These are phyloP conservation scores for Entomobrya proxima DNA, from an alignment of 2,888 invertebrate genomes.

Conservation along the genomic window DNA sequence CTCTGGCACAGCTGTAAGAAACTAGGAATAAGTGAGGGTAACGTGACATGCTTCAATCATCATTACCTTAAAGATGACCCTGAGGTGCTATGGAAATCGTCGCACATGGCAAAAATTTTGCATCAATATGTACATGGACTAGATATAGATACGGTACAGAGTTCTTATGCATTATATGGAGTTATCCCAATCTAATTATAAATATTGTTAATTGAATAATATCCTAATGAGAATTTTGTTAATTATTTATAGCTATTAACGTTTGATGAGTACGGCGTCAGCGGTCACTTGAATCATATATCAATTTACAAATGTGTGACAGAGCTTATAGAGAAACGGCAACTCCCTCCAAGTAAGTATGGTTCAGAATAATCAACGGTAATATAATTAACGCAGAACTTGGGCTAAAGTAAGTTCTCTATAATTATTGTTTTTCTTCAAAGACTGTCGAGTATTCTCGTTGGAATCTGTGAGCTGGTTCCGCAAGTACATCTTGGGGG, in stretches of 20 bases:
- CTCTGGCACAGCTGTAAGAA: slow-evolving; percentile 87
- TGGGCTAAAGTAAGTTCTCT: neutral
- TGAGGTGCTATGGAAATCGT: slow-evolving; percentile 85
- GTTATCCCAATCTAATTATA: too few species aligned
- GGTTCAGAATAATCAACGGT: too few species aligned
- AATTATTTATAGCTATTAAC: slow-evolving; percentile 82
- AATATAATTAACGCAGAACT: neutral
- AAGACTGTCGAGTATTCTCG: slow-evolving; percentile 89
- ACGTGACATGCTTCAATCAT: slow-evolving; percentile 83
- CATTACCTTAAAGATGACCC: slow-evolving; percentile 85
- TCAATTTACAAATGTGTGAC: slow-evolving; percentile 89
- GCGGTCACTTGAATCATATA: slow-evolving; percentile 93
- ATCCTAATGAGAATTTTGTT: too few species aligned
- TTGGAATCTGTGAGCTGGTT: slow-evolving; percentile 90
- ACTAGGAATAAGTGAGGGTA: slow-evolving; percentile 87
- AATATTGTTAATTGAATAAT: too few species aligned
- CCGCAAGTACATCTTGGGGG: slow-evolving; percentile 87
- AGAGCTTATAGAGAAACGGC: slow-evolving; percentile 81
- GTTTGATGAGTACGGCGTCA: slow-evolving; percentile 95
- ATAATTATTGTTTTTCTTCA: too few species aligned
- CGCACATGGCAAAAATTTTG: slow-evolving; percentile 82
- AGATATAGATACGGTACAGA: slow-evolving; percentile 84
- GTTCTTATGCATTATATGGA: too few species aligned
- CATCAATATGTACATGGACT: slow-evolving; percentile 84
- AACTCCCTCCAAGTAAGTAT: slow-evolving; percentile 76